Conservation (phyloP, 2,113 vertebrate species). For the Bombycilla garrulus region DNA sequence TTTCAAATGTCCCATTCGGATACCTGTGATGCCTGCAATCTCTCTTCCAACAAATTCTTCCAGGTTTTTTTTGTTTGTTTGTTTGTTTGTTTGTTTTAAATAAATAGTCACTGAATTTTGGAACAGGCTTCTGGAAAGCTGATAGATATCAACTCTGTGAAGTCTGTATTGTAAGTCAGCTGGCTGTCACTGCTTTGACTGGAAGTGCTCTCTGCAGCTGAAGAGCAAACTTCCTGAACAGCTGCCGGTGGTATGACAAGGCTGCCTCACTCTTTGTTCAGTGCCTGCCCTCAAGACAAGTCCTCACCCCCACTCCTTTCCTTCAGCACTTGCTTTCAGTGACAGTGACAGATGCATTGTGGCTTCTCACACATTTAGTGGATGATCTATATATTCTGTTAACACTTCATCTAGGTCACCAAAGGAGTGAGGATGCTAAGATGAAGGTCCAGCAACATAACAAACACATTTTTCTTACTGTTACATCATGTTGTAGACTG, state of each 20-base stretch:
- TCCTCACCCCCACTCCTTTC: background rate
- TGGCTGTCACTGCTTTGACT: background rate
- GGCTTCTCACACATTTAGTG: background rate
- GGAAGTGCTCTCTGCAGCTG: background rate
- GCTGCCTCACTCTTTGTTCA: background rate
- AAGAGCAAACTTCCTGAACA: background rate
- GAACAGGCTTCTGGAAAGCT: background rate
- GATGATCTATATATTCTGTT: conserved; percentile 2
- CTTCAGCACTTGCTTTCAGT: background rate
- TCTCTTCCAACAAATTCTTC: background rate
- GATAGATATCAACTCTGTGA: background rate
- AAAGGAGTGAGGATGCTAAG: background rate
- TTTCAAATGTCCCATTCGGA: background rate
- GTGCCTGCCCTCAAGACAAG: background rate
- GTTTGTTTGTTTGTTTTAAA: background rate
- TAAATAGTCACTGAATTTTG: background rate
- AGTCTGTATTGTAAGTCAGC: background rate
- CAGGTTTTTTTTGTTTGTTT: background rate
- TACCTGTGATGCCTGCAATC: background rate
- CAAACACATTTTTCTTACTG: conserved; percentile 31
- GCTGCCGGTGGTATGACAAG: accelerated
- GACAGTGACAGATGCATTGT: background rate
- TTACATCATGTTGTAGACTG: background rate
- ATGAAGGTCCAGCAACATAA: conserved; percentile 11
- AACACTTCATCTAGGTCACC: conserved; percentile 28